Evolutionary conservation across 2,888 invertebrate genomes (phyloP).

Genomic region (Drosophila birchii): DNA sequence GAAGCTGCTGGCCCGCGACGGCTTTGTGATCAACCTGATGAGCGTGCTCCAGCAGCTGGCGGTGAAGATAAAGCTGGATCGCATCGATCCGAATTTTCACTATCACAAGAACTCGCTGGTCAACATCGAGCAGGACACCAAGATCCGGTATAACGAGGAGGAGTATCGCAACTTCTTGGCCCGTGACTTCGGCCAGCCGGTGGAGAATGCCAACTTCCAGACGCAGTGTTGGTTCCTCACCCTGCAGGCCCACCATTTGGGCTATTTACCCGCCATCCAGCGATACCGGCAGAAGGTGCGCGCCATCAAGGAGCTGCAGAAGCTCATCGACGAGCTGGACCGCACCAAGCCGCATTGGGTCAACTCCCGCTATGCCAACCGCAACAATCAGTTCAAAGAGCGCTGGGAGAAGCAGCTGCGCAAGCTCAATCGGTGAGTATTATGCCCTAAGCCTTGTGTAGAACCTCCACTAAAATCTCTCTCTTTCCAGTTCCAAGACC

Average conservation of each 20-base stretch:
- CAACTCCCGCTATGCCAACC: slow-evolving; percentile 89
- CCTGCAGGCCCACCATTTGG: slow-evolving; percentile 96
- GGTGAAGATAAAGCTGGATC: slow-evolving; percentile 94
- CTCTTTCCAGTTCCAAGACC: slow-evolving; percentile 90
- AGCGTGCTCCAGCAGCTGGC: slow-evolving; percentile 95
- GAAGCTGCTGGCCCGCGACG: slow-evolving; percentile 94
- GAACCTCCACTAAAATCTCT: neutral
- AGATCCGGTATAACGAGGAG: slow-evolving; percentile 92
- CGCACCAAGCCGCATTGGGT: slow-evolving; percentile 93
- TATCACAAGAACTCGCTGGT: slow-evolving; percentile 92
- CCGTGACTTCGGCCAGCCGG: slow-evolving; percentile 62
- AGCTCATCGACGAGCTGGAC: slow-evolving; percentile 93
- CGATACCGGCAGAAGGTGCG: slow-evolving; percentile 91
- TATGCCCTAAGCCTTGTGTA: neutral
- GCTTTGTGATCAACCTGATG: slow-evolving; percentile 97
- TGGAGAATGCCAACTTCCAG: slow-evolving; percentile 93
- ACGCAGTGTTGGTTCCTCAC: slow-evolving; percentile 99
- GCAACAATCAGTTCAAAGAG: slow-evolving; percentile 93
- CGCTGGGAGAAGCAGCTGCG: slow-evolving; percentile 95
- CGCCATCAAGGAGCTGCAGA: slow-evolving; percentile 91
- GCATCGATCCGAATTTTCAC: slow-evolving; percentile 94
- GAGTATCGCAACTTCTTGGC: slow-evolving; percentile 87
- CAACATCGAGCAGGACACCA: slow-evolving; percentile 91
- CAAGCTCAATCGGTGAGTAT: slow-evolving; percentile 87
- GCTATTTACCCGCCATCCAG: slow-evolving; percentile 94